phyloP scores from a whole-genome alignment of 2,888 invertebrate genomes.

The Clistopyga incitator region DNA sequence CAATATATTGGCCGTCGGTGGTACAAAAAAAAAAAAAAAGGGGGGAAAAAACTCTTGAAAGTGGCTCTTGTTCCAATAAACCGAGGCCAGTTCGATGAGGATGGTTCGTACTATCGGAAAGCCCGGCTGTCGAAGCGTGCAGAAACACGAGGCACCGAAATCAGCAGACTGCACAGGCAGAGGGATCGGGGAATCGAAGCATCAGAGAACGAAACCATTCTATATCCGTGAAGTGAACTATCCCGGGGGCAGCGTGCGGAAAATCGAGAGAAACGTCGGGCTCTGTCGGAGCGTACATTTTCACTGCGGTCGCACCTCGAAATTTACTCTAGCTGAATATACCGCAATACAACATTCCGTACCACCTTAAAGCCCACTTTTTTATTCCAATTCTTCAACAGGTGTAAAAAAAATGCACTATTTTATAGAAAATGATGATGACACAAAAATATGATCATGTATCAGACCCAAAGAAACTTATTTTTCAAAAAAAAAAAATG shows the following conservation, averaged over 20 bases:
- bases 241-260: slow-evolving; percentile 31
- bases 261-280: slow-evolving; percentile 11
- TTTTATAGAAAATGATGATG: slow-evolving; percentile 49
- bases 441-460: background rate
- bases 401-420: background rate
- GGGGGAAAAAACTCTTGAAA: background rate
- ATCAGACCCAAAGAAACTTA: too few species aligned
- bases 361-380: background rate
- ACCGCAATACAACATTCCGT: background rate
- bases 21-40: background rate
- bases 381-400: slow-evolving; percentile 20
- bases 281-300: slow-evolving; percentile 29
- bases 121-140: slow-evolving; percentile 35
- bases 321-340: slow-evolving; percentile 22
- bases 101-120: slow-evolving; percentile 30
- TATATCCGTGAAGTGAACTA: slow-evolving; percentile 26
- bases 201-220: slow-evolving; percentile 21
- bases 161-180: slow-evolving; percentile 23
- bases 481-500: too few species aligned
- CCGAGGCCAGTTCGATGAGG: slow-evolving; percentile 11
- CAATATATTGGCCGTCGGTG: too few species aligned
- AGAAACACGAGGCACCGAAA: slow-evolving; percentile 30
- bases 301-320: slow-evolving; percentile 30
- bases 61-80: slow-evolving; percentile 25
- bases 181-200: slow-evolving; percentile 10